Base-by-base conservation (phyloP, 2,797 vertebrate species). In the Sebastes kiyomatsui region DNA sequence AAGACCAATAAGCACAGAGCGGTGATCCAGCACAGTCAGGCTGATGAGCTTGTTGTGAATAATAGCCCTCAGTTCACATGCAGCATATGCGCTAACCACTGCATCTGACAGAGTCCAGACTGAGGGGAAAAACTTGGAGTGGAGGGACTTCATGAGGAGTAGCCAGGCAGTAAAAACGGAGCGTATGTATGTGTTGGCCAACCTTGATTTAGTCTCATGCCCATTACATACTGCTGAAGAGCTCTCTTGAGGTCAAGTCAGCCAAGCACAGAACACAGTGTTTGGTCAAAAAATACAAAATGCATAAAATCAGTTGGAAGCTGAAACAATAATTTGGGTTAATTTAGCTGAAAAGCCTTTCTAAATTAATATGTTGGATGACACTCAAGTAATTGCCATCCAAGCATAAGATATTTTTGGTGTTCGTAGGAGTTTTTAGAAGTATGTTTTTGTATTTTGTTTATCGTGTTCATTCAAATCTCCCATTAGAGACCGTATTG, bases 281-380 rank as follows among this genome's bases (percentile, higher is more conserved):
- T 94, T 92, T 92, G 87, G 84, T 90, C 71, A 86, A 83, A 93
- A 91, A 93, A 93, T 79, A 93, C 42, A 82, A 86, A 91, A 86
- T 72, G 71, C 84, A 90, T 93, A 88, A 92, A 94, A 90, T 74
- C 75, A 71, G 64, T 62, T 89, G 87, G 87, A 91, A 74, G 79
- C 82, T 82, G 90, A 88, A 93, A 84, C 85, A 88, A 88, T 85
- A 78, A 90, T 90, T 90, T 84, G 70, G 82, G 78, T 78, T 86
- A 88, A 91, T 91, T 89, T 89, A 20, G 20, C 78, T 66, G 81
- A 76, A 83, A 77, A 72, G 60, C 11, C n/a, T 68, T 80, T 70
- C 64, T 85, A 83, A 86, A 86, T 92, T 87, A 92, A 87, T 59
- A 61, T 67, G 23, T 61, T 87, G 90, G 89, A 90, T 68, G 49